A percentile compares a stretch with the other conserved stretches of the same genome.
These are phyloP conservation scores for Caenorhabditis afra DNA, from an alignment of 2,888 invertebrate species.

Conservation along the genomic window DNA sequence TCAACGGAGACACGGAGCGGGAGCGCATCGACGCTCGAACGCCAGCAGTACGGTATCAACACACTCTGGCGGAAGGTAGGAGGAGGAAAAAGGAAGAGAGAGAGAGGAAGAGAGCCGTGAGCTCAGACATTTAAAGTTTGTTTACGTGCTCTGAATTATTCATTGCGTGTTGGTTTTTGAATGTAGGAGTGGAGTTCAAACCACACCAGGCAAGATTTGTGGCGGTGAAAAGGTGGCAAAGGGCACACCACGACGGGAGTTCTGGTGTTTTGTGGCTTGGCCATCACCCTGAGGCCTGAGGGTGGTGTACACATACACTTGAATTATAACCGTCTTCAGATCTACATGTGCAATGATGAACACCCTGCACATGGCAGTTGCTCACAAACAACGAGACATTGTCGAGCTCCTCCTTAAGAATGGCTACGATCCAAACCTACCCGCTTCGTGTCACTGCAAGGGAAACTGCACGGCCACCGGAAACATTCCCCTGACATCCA, in stretches of 20 bases:
- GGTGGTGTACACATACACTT: too few relatives aligned
- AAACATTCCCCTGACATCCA: slow-evolving; percentile 77
- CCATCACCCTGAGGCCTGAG: too few relatives aligned
- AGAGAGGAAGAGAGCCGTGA: background rate
- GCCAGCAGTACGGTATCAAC: slow-evolving; percentile 79
- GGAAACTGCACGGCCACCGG: slow-evolving; percentile 78
- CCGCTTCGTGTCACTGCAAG: slow-evolving; percentile 81
- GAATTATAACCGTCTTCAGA: slow-evolving; percentile 28
- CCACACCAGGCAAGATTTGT: background rate
- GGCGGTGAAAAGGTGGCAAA: too few relatives aligned
- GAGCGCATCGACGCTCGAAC: slow-evolving; percentile 76
- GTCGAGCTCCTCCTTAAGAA: slow-evolving; percentile 82
- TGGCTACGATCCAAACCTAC: slow-evolving; percentile 83
- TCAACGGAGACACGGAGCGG: slow-evolving; percentile 75
- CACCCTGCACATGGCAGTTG: slow-evolving; percentile 84
- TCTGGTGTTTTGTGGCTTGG: background rate
- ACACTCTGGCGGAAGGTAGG: slow-evolving; percentile 77
- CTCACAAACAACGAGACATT: slow-evolving; percentile 83
- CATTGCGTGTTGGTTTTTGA: slow-evolving; percentile 6
- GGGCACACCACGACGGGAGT: slow-evolving; percentile 10
- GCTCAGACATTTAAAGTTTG: slow-evolving; percentile 31
- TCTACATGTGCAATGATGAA: slow-evolving; percentile 79
- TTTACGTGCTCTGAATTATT: slow-evolving; percentile 25
- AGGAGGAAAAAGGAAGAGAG: background rate
- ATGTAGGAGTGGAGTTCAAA: slow-evolving; percentile 14